These are phyloP conservation scores for Polydesmus complanatus DNA, from an alignment of 2,888 invertebrate species.

Conservation along the genomic window DNA sequence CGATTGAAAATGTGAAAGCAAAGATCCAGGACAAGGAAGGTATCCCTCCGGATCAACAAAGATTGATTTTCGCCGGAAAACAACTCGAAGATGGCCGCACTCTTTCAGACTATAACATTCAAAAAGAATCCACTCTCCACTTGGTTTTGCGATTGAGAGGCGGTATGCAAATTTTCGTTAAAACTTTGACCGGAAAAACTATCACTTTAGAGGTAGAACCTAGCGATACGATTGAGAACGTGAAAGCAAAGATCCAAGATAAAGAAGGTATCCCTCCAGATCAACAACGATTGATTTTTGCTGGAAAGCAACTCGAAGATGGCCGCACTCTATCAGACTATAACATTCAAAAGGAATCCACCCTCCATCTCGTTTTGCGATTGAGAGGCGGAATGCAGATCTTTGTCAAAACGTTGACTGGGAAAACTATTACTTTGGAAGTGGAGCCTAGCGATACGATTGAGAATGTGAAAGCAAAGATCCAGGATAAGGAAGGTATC, in stretches of 20 bases:
- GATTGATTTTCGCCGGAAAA: no score
- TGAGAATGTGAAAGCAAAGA: constrained; percentile 88
- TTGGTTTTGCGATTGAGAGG: no score
- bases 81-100: no score
- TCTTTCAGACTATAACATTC: no score
- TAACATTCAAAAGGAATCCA: constrained; percentile 49
- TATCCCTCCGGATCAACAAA: no score
- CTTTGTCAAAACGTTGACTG: constrained; percentile 31
- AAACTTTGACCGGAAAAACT: constrained; percentile 35
- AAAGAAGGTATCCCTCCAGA: constrained; percentile 78
- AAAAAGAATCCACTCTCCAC: no score
- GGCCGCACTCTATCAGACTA: constrained; percentile 42
- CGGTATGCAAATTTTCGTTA: constrained; percentile 23
- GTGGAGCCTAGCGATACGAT: constrained; percentile 85
- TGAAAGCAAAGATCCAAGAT: constrained; percentile 82
- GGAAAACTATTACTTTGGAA: constrained; percentile 83
- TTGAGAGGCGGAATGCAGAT: constrained; percentile 26
- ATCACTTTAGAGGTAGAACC: constrained; percentile 5
- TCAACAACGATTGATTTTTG: constrained; percentile 62
- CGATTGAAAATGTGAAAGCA: no score
- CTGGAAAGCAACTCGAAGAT: constrained; percentile 36
- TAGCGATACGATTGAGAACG: constrained; percentile 62
- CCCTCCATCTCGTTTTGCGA: constrained; percentile 33
- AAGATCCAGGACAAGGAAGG: no score
- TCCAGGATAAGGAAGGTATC: constrained; percentile 81